Evolutionary conservation across 92 coral and sea anemone genomes (phyloP).

Genomic region (Plumapathes pennacea): DNA sequence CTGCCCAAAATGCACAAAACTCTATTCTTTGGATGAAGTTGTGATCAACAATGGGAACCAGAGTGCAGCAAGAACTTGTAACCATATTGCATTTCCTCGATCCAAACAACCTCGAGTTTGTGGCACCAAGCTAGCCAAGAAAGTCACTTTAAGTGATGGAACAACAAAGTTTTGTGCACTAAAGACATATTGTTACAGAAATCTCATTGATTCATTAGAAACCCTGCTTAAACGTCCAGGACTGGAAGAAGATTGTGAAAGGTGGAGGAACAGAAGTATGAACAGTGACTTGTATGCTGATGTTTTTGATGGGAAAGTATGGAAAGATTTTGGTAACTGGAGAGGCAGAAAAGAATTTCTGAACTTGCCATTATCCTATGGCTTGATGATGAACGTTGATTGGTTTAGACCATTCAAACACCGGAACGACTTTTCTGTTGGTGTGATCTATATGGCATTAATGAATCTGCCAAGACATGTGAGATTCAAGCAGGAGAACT

Average conservation of each 20-base stretch:
- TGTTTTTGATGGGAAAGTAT: slow-evolving; percentile 41
- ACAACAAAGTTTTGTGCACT: slow-evolving; percentile 20
- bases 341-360: slow-evolving; percentile 32
- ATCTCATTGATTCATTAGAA: too few relatives aligned
- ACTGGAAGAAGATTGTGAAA: slow-evolving; percentile 43
- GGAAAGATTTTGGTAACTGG: slow-evolving; percentile 36
- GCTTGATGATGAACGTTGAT: slow-evolving; percentile 41
- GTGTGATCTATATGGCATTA: slow-evolving; percentile 32
- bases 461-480: slow-evolving; percentile 45
- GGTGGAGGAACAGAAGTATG: slow-evolving; percentile 22
- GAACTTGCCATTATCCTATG: slow-evolving; percentile 21
- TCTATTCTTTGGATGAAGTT: slow-evolving; percentile 20
- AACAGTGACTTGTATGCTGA: slow-evolving; percentile 36
- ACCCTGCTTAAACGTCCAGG: slow-evolving; percentile 42
- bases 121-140: slow-evolving; percentile 28
- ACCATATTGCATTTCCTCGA: slow-evolving; percentile 21
- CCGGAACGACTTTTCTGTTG: slow-evolving; percentile 47
- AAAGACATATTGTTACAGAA: too few relatives aligned
- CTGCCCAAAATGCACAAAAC: slow-evolving; percentile 49
- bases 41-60: slow-evolving; percentile 8
- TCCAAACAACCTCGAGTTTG: slow-evolving; percentile 14
- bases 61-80: slow-evolving; percentile 35
- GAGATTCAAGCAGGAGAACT: slow-evolving; percentile 36
- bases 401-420: slow-evolving; percentile 50
- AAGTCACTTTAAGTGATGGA: slow-evolving; percentile 25